Percentiles rank a stretch among this genome's conserved stretches.
These are phyloP conservation scores for Cepaea hortensis DNA, from an alignment of 2,888 invertebrate species.

Conservation along the genomic window DNA sequence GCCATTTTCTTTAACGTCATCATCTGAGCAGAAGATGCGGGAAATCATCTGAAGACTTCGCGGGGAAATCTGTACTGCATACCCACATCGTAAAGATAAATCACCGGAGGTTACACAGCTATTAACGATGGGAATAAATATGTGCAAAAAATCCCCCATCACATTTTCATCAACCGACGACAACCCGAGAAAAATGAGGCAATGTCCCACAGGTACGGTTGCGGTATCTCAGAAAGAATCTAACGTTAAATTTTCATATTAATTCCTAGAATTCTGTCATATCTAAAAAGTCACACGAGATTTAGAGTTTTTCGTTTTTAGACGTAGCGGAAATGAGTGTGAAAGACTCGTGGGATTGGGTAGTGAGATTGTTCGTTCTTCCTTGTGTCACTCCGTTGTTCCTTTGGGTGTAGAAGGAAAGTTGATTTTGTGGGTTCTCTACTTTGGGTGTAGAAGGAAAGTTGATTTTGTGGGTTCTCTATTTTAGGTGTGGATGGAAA, in stretches of 20 bases:
- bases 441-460: too few species aligned
- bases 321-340: too few species aligned
- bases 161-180: not conserved
- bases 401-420: too few species aligned
- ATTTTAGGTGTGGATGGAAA: too few species aligned
- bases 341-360: too few species aligned
- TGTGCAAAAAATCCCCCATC: not conserved
- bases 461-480: too few species aligned
- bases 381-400: too few species aligned
- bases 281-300: not conserved
- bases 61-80: too few species aligned
- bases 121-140: not conserved
- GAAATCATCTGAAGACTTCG: not conserved
- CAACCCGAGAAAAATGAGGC: not conserved
- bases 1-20: not conserved
- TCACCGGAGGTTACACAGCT: not conserved
- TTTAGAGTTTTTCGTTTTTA: too few species aligned
- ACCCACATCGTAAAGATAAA: not conserved
- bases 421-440: too few species aligned
- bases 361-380: too few species aligned
- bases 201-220: constrained; percentile 3
- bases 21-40: not conserved
- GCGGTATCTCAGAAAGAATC: not conserved
- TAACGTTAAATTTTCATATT: constrained; percentile 6
- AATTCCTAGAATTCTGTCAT: not conserved